phyloP scores from a whole-genome alignment of 2,888 invertebrate genomes.

The Campoletis raptor region DNA sequence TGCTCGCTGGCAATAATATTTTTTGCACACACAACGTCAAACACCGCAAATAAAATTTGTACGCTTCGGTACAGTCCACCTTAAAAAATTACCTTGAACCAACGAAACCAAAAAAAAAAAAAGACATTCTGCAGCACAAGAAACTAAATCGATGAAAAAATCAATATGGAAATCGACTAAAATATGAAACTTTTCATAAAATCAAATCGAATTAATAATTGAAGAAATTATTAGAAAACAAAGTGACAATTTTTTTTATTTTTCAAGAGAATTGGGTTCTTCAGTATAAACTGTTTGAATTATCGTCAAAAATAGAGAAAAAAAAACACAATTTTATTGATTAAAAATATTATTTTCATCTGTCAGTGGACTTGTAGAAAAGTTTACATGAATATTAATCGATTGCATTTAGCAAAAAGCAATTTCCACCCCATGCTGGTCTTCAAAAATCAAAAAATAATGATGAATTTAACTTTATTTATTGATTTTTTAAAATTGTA shows the following conservation, averaged over 20 bases:
- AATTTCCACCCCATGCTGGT: too few species aligned
- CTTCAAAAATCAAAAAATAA: too few species aligned
- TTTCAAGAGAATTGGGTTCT: too few species aligned
- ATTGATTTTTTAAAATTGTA: too few species aligned
- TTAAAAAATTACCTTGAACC: not conserved
- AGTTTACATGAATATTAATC: too few species aligned
- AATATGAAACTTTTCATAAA: not conserved
- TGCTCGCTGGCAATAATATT: constrained; percentile 47
- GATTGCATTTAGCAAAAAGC: too few species aligned
- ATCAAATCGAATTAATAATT: not conserved
- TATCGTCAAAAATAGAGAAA: not conserved
- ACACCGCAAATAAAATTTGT: constrained; percentile 49
- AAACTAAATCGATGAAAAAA: not conserved
- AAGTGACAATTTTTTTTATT: not conserved
- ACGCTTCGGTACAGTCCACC: not conserved
- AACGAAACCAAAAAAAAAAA: not conserved
- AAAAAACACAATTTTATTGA: not conserved
- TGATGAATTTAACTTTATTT: too few species aligned
- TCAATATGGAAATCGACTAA: not conserved
- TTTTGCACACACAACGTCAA: constrained; percentile 45
- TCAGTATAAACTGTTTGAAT: not conserved
- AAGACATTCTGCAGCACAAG: not conserved
- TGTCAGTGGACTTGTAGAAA: too few species aligned
- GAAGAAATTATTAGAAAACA: not conserved
- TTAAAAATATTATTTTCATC: too few species aligned